Conservation (phyloP, 2,888 invertebrate genomes). For the Patella pellucida region DNA sequence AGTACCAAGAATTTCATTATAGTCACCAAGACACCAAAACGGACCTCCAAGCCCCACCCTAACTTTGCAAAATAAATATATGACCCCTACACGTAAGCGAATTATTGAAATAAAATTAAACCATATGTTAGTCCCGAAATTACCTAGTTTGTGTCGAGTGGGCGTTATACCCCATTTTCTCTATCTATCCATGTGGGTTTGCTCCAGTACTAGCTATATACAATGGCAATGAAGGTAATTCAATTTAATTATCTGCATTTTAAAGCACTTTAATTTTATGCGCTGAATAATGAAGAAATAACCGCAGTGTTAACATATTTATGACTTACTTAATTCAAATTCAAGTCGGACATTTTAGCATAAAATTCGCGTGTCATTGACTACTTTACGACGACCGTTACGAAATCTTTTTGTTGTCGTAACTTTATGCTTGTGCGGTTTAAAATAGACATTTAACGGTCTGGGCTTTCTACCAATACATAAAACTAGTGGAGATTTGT, state of each 20-base stretch:
- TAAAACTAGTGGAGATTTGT: neutral
- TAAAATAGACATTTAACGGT: conserved; percentile 8
- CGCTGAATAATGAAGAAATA: neutral
- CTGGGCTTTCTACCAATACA: neutral
- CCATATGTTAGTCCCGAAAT: too few relatives aligned
- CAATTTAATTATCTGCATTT: neutral
- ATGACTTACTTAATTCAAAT: conserved; percentile 1
- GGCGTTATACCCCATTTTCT: too few relatives aligned
- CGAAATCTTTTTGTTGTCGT: conserved; percentile 3
- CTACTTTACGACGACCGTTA: neutral
- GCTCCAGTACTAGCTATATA: too few relatives aligned
- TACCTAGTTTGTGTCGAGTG: too few relatives aligned
- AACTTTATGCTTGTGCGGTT: conserved; percentile 1
- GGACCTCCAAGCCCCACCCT: too few relatives aligned
- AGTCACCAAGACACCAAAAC: too few relatives aligned
- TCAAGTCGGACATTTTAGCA: neutral
- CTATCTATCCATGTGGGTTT: too few relatives aligned
- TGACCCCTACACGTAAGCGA: too few relatives aligned
- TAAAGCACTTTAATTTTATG: neutral
- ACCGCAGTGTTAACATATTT: neutral
- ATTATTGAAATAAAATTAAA: too few relatives aligned
- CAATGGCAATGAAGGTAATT: too few relatives aligned
- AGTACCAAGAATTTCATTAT: too few relatives aligned
- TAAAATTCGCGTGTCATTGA: neutral
- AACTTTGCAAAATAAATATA: too few relatives aligned